Evolutionary conservation across 2,888 invertebrate species (phyloP), one percentile per base, ranked within the genome.

Genomic region (Cantharis nigra): DNA sequence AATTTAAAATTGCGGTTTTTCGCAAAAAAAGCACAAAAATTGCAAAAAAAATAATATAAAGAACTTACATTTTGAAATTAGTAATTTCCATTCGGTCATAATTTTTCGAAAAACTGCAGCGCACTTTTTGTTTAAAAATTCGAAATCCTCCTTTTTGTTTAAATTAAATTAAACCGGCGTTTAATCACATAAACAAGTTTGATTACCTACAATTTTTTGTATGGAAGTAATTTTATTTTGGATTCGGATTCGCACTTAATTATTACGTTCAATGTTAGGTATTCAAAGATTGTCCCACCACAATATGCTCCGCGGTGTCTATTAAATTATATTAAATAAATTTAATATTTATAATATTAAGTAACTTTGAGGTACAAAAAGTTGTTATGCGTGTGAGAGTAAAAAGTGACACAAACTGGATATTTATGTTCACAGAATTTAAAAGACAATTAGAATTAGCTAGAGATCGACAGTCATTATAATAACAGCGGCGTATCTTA

Each of bases 31-130:
- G 20, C 3, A 7, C 23, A 28, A 23, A 26, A 26, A 26, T 26
- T 16, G 1, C 30, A 30, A 33, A 33, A 13, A 33, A 33, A 33
- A 67, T 70, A 33, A 26, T 26, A 26, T 9, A 72, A 72, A 69
- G 65, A 65, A 75, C 79, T 79, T 64, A 79, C 79, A 62, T 77
- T 77, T 79, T 33, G 79, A 79, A 28, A 79, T 18, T 10, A 67
- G 63, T 18, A 77, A 71, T 67, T 69, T 70, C 79, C 79, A 79
- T 71, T 74, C 79, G 9, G 73, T 69, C 16, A 75, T 28, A 77
- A 79, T 79, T 62, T 18, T 63, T 49, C 49, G 49, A n/a, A 49
- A 49, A 49, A 49, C 49, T 49, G 7, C 7, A 7, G n/a, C n/a
- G 49, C 49, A 49, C 49, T 49, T n/a, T 49, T 49, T 49, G 49